Base-by-base conservation (phyloP, 1,140 invertebrate genomes). In the Oscheius sp. region DNA sequence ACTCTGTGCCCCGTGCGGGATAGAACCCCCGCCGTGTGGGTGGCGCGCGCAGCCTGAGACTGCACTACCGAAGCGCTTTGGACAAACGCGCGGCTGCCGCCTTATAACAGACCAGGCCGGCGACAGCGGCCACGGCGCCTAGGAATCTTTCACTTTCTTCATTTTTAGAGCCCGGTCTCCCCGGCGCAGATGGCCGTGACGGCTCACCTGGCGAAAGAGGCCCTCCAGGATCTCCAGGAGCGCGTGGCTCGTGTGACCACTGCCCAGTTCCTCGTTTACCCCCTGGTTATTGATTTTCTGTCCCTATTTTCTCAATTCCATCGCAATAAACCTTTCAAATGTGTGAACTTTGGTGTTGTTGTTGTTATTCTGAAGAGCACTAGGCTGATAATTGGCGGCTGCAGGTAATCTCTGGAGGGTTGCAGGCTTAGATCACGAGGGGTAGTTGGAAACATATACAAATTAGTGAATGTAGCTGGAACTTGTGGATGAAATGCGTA, bases 261-360 rank as follows among this genome's bases (percentile, higher is more conserved):
- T 75, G 74, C 26, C 74, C 74, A 3, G 28, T 67, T 18, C 74
- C 74, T 36, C 52, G 74, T 62, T 62, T 73, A 36, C 74, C 74
- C 23, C 74, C 74, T 26, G 74, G 74, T 58, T 75, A 75, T 45
- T 75, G 70, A 74, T 2, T 20, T 35, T 18, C 7, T 23, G 26
- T 38, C 18, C 20, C 1, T 2, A 13, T 23, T 20, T 36, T 63
- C n/a, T n/a, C n/a, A n/a, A n/a, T n/a, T n/a, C n/a, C n/a, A n/a
- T n/a, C n/a, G n/a, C n/a, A n/a, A n/a, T n/a, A n/a, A n/a, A n/a
- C n/a, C n/a, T n/a, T n/a, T n/a, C n/a, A n/a, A n/a, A n/a, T n/a
- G n/a, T n/a, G n/a, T n/a, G n/a, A n/a, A n/a, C n/a, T n/a, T n/a
- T n/a, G n/a, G n/a, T n/a, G n/a, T n/a, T n/a, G n/a, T n/a, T n/a